A percentile compares a stretch with the other conserved stretches of the same genome.
Evolutionary conservation across 2,888 invertebrate species (phyloP).

Genomic region (Polyommatus icarus): DNA sequence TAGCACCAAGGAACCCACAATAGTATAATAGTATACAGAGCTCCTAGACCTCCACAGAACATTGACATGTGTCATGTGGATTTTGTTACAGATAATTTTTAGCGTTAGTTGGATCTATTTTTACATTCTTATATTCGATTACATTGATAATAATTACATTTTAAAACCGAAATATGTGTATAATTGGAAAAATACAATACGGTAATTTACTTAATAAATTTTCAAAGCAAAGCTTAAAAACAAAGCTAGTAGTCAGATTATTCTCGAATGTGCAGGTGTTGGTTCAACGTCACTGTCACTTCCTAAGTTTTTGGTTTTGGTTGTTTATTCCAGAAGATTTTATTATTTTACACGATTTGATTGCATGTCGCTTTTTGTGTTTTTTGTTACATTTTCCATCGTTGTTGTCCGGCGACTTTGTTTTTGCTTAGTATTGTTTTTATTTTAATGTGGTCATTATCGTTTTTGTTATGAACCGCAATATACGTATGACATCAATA

Average conservation of each 20-base stretch:
- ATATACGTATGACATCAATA: conserved; percentile 20
- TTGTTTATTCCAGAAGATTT: conserved; percentile 22
- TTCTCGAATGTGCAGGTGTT: conserved; percentile 59
- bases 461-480: conserved; percentile 11
- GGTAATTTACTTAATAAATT: neutral
- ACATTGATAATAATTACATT: neutral
- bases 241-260: conserved; percentile 54
- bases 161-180: too few species aligned
- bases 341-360: conserved; percentile 15
- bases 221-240: neutral
- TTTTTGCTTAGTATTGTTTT: conserved; percentile 22
- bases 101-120: neutral
- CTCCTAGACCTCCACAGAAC: neutral
- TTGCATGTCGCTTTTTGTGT: conserved; percentile 32
- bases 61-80: neutral
- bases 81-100: neutral
- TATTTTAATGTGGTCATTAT: conserved; percentile 8
- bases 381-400: conserved; percentile 17
- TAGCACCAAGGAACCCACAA: neutral
- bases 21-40: neutral
- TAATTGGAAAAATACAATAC: too few species aligned
- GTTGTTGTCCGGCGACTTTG: conserved; percentile 23
- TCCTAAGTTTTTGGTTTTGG: conserved; percentile 30
- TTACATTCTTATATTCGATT: neutral
- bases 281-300: conserved; percentile 46